Evolutionary conservation across 1,140 invertebrate species (phyloP).

Genomic region (Macrobrachium nipponense): DNA sequence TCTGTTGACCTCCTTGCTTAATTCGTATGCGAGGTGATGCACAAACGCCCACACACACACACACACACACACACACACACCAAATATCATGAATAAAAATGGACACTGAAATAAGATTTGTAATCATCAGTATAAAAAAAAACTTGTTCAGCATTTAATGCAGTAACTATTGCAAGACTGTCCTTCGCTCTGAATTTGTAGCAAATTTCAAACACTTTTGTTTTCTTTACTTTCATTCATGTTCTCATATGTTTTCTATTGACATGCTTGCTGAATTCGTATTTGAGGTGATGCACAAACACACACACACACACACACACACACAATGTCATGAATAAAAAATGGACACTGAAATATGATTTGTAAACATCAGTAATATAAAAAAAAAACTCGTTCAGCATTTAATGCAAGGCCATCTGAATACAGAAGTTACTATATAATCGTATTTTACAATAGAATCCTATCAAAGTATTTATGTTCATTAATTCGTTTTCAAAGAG

Average conservation of each 20-base stretch:
- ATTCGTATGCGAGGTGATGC: background rate
- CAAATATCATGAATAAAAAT: background rate
- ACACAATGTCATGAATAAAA: background rate
- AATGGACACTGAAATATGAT: background rate
- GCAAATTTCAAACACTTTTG: no score
- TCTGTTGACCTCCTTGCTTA: no score
- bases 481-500: background rate
- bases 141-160: background rate
- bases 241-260: no score
- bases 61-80: slow-evolving; percentile 9
- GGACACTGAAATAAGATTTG: background rate
- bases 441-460: no score
- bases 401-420: no score
- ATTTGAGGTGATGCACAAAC: background rate
- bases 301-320: slow-evolving; percentile 15
- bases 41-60: slow-evolving; percentile 14
- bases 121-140: background rate
- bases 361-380: background rate
- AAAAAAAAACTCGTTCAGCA: background rate
- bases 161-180: background rate
- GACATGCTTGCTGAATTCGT: no score
- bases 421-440: no score
- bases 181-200: no score
- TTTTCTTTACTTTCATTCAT: no score
- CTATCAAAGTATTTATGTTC: no score